Percentiles rank a stretch among this genome's conserved stretches.
phyloP scores from a whole-genome alignment of 37 sponge, comb jelly and placozoan genomes.

The Axinella damicornis region DNA sequence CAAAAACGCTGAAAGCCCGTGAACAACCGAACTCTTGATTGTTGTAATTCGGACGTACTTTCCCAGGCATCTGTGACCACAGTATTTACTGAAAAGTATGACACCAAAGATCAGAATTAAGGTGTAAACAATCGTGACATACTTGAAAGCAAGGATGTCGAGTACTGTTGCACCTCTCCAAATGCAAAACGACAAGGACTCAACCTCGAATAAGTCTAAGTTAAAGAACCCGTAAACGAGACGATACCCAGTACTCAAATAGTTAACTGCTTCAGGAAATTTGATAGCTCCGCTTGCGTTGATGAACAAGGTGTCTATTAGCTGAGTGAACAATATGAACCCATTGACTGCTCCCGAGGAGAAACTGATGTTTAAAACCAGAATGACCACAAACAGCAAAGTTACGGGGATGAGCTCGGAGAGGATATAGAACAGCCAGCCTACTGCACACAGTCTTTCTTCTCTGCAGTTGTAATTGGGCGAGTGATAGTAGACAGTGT shows the following conservation, averaged over 20 bases:
- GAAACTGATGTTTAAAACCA: slow-evolving; percentile 42
- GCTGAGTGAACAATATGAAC: slow-evolving; percentile 58
- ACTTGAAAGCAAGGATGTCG: slow-evolving; percentile 52
- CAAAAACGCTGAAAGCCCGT: slow-evolving; percentile 41
- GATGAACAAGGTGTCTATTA: slow-evolving; percentile 37
- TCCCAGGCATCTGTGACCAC: neutral
- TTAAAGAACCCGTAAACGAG: slow-evolving; percentile 52
- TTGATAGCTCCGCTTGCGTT: slow-evolving; percentile 18
- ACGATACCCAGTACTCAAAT: slow-evolving; percentile 10
- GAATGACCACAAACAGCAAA: slow-evolving; percentile 26
- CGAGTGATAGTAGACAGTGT: slow-evolving; percentile 56
- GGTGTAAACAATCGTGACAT: slow-evolving; percentile 43
- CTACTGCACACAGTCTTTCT: neutral
- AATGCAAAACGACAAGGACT: slow-evolving; percentile 50
- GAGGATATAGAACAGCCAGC: slow-evolving; percentile 46
- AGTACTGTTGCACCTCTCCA: slow-evolving; percentile 41
- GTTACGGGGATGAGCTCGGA: slow-evolving; percentile 64
- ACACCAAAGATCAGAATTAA: slow-evolving; percentile 15
- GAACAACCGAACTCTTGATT: slow-evolving; percentile 23
- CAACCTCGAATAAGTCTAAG: slow-evolving; percentile 44
- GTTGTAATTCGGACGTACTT: neutral
- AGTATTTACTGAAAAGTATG: slow-evolving; percentile 33
- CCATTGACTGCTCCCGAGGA: slow-evolving; percentile 46
- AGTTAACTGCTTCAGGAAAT: neutral
- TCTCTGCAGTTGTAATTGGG: slow-evolving; percentile 12